Conservation (phyloP, 2,113 vertebrate species). For the Campylorhamphus procurvoides region DNA sequence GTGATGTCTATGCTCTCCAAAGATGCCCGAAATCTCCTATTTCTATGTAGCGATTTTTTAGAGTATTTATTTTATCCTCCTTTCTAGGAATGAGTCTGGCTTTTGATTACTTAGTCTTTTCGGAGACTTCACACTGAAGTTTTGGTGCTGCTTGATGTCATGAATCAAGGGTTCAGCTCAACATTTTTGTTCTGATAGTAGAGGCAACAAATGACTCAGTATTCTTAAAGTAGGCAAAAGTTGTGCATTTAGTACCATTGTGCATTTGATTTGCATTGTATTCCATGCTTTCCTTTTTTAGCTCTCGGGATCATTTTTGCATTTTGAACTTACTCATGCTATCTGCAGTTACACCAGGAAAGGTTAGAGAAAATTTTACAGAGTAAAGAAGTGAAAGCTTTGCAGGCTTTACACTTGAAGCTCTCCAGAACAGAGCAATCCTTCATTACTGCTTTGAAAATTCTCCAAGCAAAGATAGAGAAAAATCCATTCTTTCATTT, state of each 20-base stretch:
- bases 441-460: neutral
- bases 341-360: neutral
- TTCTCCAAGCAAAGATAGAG: constrained; percentile 9
- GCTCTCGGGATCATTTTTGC: neutral
- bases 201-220: neutral
- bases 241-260: neutral
- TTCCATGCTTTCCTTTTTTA: neutral
- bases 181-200: neutral
- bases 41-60: neutral
- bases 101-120: neutral
- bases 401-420: neutral
- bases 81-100: neutral
- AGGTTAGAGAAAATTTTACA: neutral
- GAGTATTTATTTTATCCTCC: neutral
- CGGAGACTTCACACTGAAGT: neutral
- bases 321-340: neutral
- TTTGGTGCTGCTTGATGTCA: neutral
- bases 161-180: neutral
- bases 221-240: neutral
- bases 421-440: neutral
- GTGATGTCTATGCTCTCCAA: neutral
- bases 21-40: neutral
- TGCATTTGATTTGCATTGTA: neutral
- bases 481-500: neutral
- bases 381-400: neutral